Evolutionary conservation across 1,140 invertebrate genomes (phyloP), one percentile per base, ranked within the genome.

Genomic region (Neodiprion lecontei): DNA sequence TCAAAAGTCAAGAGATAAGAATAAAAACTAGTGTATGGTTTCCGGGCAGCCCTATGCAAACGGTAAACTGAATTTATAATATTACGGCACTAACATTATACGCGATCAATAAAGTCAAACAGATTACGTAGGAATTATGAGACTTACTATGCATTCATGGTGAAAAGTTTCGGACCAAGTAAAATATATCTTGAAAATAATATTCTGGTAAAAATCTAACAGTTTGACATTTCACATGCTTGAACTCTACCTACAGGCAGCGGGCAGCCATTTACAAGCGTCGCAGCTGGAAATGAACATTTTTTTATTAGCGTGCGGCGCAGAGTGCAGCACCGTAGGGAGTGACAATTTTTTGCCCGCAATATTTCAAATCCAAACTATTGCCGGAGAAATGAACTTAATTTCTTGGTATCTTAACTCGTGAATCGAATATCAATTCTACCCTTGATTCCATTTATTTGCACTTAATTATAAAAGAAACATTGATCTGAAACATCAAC

Each of bases 201-300:
- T 61, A 61, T 14, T 7, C 53, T 61, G 11, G 53, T 9, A 5
- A 61, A 61, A 61, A 61, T 14, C n/a, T 17, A 17, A 61, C n/a
- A 61, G 11, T 61, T 61, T 61, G 53, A 61, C 53, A 61, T 61
- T 61, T 61, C 53, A 61, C 53, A 17, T 61, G 53, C n/a, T 61
- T 61, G 5, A 61, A 12, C 5, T 61, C 53, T 61, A 17, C 53
- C n/a, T 7, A 61, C 53, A 14, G 8, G 53, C 53, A 61, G 28
- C 53, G 4, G 53, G 53, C 53, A 61, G 53, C 53, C 53, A 61
- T 61, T 61, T 61, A 61, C 11, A 61, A 5, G 53, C 53, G 53
- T 61, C 53, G 53, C 53, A 40, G 17, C 17, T 21, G 17, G 17
- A 21, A 21, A 21, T 21, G 17, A 21, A 21, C 17, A 21, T 21